phyloP scores from a whole-genome alignment of 1,140 invertebrate species.

The Calliphora vicina region DNA sequence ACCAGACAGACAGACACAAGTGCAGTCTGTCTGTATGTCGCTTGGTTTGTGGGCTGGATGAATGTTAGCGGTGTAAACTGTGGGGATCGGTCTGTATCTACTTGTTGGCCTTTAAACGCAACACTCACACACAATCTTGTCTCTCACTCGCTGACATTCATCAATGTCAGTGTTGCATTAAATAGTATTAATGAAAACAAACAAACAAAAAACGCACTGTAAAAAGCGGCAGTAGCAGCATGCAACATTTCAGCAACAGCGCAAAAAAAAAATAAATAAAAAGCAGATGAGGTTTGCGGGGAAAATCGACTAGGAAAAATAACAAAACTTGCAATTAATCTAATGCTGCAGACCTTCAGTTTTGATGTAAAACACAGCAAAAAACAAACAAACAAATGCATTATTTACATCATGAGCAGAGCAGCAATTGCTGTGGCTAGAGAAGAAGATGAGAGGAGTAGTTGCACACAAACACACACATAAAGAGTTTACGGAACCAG shows the following conservation, averaged over 20 bases:
- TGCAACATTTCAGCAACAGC: conserved; percentile 28
- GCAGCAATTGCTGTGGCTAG: background rate
- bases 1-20: background rate
- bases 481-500: background rate
- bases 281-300: background rate
- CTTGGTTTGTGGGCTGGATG: no score
- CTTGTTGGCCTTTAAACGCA: background rate
- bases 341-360: conserved; percentile 1
- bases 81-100: background rate
- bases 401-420: background rate
- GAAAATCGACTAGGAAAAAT: background rate
- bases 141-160: conserved; percentile 33
- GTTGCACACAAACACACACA: background rate
- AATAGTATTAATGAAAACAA: conserved; percentile 42
- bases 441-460: background rate
- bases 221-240: conserved; percentile 15
- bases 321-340: background rate
- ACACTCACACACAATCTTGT: conserved; percentile 32
- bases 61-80: no score
- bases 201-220: conserved; percentile 3
- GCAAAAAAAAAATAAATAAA: no score
- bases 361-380: background rate
- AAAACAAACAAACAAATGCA: no score
- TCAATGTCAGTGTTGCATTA: conserved; percentile 49
- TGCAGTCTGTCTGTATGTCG: background rate